These are phyloP conservation scores for Laticauda colubrina DNA, from an alignment of 2,113 vertebrate genomes.

Conservation along the genomic window DNA sequence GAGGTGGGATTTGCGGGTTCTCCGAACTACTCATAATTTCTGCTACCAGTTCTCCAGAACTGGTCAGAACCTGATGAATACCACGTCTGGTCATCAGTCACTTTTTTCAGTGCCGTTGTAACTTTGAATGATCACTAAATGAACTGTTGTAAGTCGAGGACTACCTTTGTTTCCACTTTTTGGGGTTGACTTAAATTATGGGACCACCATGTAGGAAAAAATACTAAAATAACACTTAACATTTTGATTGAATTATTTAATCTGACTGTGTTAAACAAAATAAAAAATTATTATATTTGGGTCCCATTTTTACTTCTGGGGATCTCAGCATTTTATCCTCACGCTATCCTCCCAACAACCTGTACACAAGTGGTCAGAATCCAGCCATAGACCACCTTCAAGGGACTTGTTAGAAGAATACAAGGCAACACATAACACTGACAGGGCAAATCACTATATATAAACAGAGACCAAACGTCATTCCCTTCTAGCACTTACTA, in stretches of 20 bases:
- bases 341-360: too few species aligned
- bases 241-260: neutral
- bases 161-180: neutral
- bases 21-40: too few species aligned
- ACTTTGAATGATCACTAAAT: too few species aligned
- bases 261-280: neutral
- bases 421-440: neutral
- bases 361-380: neutral
- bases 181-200: neutral
- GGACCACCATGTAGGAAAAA: neutral
- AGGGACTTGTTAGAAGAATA: neutral
- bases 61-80: too few species aligned
- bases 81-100: too few species aligned
- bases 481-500: neutral
- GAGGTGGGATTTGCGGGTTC: too few species aligned
- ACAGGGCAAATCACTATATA: neutral
- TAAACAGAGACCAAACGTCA: neutral
- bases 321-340: neutral
- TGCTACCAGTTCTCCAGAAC: too few species aligned
- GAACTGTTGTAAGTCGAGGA: too few species aligned
- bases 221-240: neutral
- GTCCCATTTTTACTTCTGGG: neutral
- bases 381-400: neutral
- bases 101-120: too few species aligned
- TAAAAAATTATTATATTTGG: neutral